phyloP scores from a whole-genome alignment of 1,140 invertebrate species.

The Drosophila sulfurigaster region DNA sequence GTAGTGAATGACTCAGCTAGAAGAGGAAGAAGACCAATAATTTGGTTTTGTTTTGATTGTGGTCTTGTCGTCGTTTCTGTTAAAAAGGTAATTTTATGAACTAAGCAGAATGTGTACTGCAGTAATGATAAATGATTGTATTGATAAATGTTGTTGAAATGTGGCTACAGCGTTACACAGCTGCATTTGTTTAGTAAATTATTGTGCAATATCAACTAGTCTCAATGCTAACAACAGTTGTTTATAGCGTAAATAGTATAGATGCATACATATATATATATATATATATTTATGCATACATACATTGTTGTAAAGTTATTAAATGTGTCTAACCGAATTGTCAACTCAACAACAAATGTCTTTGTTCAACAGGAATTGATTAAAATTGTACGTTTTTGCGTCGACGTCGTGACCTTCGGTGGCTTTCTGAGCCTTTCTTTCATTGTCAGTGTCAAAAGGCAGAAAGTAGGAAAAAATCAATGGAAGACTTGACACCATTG shows the following conservation, averaged over 20 bases:
- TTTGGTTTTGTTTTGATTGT: constrained; percentile 51
- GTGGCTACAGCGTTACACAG: too few relatives aligned
- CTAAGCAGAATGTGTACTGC: not conserved
- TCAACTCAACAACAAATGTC: constrained; percentile 6
- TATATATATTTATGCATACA: not conserved
- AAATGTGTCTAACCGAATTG: not conserved
- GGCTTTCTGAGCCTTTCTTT: constrained; percentile 38
- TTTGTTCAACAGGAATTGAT: constrained; percentile 27
- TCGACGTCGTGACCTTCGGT: constrained; percentile 61
- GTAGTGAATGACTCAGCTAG: constrained; percentile 4
- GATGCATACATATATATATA: too few relatives aligned
- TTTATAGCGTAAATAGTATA: not conserved
- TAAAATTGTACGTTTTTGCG: constrained; percentile 26
- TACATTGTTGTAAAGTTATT: constrained; percentile 7
- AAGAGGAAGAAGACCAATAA: constrained; percentile 25
- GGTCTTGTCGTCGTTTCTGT: constrained; percentile 27
- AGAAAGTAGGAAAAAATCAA: constrained; percentile 73
- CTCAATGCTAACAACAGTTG: not conserved
- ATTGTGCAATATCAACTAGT: constrained; percentile 35
- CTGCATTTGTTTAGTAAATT: constrained; percentile 21
- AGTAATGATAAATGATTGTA: not conserved
- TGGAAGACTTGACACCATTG: constrained; percentile 80
- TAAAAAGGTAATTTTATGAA: constrained; percentile 22
- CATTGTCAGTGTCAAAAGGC: constrained; percentile 60
- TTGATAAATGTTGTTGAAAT: not conserved